Percentiles rank a stretch among this genome's conserved stretches.
Evolutionary conservation across 2,797 vertebrate genomes (phyloP).

Genomic region (Gymnocypris eckloni): DNA sequence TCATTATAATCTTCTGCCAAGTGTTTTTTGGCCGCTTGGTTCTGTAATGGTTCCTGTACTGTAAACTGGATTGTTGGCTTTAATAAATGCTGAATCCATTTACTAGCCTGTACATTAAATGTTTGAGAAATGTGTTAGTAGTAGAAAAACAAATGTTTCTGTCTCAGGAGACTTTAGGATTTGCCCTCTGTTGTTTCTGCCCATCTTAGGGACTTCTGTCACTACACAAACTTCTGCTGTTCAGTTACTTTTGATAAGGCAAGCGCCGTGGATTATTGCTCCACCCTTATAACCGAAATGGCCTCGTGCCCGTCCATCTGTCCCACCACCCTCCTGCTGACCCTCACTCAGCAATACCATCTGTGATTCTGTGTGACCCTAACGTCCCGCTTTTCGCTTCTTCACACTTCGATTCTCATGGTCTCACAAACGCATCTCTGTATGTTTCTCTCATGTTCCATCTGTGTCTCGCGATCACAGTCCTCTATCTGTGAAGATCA

Average conservation of each 20-base stretch:
- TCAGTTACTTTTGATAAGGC: conserved; percentile 7
- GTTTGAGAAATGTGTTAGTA: background rate
- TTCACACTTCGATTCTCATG: conserved; percentile 24
- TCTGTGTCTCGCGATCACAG: conserved; percentile 9
- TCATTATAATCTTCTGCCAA: background rate
- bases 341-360: conserved; percentile 47
- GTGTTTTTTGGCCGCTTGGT: background rate
- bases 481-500: conserved; percentile 16
- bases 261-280: background rate
- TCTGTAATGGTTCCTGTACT: background rate
- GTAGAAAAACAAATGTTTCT: background rate
- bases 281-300: conserved; percentile 30
- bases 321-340: conserved; percentile 43
- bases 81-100: background rate
- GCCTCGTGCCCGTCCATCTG: conserved; percentile 49
- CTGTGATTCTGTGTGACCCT: conserved; percentile 50
- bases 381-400: background rate
- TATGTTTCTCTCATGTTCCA: conserved; percentile 15
- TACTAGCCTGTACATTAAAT: background rate
- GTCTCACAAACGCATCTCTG: background rate
- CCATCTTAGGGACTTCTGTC: background rate
- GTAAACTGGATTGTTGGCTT: background rate
- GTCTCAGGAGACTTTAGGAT: background rate
- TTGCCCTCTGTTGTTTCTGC: background rate
- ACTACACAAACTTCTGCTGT: background rate